A percentile compares a stretch with the other conserved stretches of the same genome.
phyloP scores from a whole-genome alignment of 2,888 invertebrate species.

The Acrobasis repandana region DNA sequence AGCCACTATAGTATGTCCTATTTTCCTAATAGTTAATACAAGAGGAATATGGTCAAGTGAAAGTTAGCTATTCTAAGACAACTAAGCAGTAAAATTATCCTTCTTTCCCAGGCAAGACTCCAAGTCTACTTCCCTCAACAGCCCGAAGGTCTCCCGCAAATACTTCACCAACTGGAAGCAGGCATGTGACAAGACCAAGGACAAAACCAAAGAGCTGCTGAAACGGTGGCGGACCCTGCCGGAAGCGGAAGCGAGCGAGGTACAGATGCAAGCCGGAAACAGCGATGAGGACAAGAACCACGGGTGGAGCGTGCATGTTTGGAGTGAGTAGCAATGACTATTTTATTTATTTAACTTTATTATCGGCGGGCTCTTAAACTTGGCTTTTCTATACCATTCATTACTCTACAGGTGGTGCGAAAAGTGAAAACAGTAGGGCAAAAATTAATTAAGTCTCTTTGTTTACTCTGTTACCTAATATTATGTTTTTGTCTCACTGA shows the following conservation, averaged over 20 bases:
- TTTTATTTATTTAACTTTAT: neutral
- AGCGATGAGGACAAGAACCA: conserved; percentile 75
- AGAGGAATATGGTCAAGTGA: no score
- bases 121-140: conserved; percentile 56
- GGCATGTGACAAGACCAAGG: conserved; percentile 89
- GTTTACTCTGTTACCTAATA: no score
- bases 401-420: no score
- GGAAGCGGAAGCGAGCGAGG: conserved; percentile 72
- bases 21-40: no score
- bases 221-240: conserved; percentile 88
- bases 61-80: no score
- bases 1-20: no score
- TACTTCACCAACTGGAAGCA: conserved; percentile 89
- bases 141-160: conserved; percentile 86
- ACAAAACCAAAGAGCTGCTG: conserved; percentile 87
- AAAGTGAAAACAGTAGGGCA: no score
- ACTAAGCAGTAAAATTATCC: neutral
- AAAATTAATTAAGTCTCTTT: neutral
- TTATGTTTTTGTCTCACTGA: no score
- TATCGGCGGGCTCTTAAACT: no score
- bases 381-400: no score
- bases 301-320: conserved; percentile 90
- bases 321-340: conserved; percentile 83
- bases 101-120: conserved; percentile 70
- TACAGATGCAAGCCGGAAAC: conserved; percentile 63